Base-by-base conservation (phyloP, 2,888 invertebrate species). In the Epistrophe grossulariae region DNA sequence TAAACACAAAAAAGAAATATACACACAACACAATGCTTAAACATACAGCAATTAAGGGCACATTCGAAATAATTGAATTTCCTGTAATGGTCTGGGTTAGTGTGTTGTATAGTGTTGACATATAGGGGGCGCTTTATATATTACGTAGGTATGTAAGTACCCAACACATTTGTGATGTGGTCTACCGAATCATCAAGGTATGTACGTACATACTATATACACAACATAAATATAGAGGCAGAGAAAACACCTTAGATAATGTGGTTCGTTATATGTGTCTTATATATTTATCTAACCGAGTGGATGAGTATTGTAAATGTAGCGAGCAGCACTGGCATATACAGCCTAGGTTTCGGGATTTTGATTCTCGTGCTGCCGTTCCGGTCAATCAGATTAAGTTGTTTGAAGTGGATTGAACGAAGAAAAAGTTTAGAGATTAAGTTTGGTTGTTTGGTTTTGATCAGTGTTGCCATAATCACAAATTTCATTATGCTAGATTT, bases 1-100 rank as follows among this genome's bases (percentile, higher is more conserved):
- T 35, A 70, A 57, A 50, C 38, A 71, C 6, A 52, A 52, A 24
- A 52, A 15, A 28, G 28, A 28, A 55, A 45, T 15, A 73, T n/a
- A n/a, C n/a, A n/a, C n/a, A n/a, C n/a, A n/a, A n/a, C n/a, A 40
- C 68, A 80, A 80, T 84, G 71, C 72, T 50, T 80, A 62, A 76
- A 59, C 76, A 71, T 64, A 77, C 73, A 72, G 38, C 84, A 77
- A 84, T 84, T 77, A 84, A 60, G 80, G 84, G 76, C 59, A 81
- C 84, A 84, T 84, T 84, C 43, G 59, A 77, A 80, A 72, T 84
- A 77, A 84, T 77, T 81, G 77, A 80, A 80, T 84, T 84, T 60
- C 17, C 59, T 38, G 48, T 76, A 68, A 62, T 68, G 55, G 68
- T 24, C 76, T 64, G 66, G 62, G 45, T 31, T 55, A 19, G 17